Evolutionary conservation across 2,888 invertebrate species (phyloP).

Genomic region (Xestia sexstrigata): DNA sequence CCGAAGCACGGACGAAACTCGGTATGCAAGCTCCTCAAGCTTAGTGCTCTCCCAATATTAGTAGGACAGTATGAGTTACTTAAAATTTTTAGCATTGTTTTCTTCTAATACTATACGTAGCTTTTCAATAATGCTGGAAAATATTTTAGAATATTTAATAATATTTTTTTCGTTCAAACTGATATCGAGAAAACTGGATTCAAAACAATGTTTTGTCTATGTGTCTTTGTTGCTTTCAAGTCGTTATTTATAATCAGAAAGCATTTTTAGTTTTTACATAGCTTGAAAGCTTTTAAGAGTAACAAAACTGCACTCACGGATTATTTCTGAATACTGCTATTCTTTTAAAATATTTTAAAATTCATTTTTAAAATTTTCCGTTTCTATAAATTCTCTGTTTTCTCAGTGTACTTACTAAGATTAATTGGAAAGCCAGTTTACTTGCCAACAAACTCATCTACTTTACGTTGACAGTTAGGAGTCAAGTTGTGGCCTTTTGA

Average conservation of each 20-base stretch:
- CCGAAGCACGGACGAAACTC: no score
- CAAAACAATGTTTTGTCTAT: background rate
- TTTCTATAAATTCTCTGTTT: background rate
- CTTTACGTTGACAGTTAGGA: slow-evolving; percentile 21
- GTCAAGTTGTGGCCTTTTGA: slow-evolving; percentile 19
- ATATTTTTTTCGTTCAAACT: background rate
- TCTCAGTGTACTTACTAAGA: background rate
- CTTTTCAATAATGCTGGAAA: background rate
- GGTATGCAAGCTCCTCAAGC: no score
- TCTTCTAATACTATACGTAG: background rate
- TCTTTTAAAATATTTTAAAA: background rate
- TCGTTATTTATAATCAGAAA: background rate
- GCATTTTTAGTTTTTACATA: background rate
- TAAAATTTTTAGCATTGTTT: background rate
- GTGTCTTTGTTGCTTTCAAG: background rate
- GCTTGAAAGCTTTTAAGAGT: background rate
- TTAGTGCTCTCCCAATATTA: background rate
- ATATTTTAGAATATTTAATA: background rate
- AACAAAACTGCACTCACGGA: background rate
- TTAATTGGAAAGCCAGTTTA: slow-evolving; percentile 34
- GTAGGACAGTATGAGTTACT: background rate
- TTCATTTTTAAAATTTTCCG: background rate
- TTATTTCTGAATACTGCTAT: background rate
- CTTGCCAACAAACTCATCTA: slow-evolving; percentile 39
- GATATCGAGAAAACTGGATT: background rate